These are phyloP conservation scores for Lucifuga dentata DNA, from an alignment of 2,113 vertebrate genomes.

Conservation along the genomic window DNA sequence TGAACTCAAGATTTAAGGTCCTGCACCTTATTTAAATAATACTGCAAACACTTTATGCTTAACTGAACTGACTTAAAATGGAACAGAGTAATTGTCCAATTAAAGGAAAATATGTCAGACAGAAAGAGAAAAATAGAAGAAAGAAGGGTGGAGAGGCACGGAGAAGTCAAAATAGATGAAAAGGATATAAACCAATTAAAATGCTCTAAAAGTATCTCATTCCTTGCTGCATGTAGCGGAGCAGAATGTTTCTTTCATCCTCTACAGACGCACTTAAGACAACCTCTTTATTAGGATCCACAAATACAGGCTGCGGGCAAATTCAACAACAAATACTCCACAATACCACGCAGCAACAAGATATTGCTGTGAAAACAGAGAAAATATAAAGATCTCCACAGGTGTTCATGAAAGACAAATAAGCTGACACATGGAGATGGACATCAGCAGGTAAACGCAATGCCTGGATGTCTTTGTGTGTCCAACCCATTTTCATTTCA, in stretches of 20 bases:
- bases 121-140: constrained; percentile 26
- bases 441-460: no score
- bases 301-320: constrained; percentile 20
- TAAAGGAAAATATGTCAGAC: constrained; percentile 70
- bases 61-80: constrained; percentile 45
- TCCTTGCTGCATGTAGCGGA: constrained; percentile 21
- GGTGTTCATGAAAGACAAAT: no score
- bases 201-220: constrained; percentile 46
- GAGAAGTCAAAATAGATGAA: constrained; percentile 56
- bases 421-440: no score
- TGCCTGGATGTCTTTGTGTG: no score
- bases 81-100: constrained; percentile 71
- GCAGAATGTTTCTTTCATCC: constrained; percentile 65
- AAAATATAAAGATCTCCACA: no score
- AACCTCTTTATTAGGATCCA: constrained; percentile 43
- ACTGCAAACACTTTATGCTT: constrained; percentile 63
- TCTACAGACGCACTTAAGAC: constrained; percentile 30
- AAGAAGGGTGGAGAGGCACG: constrained; percentile 42
- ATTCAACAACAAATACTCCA: constrained; percentile 34
- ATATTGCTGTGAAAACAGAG: no score
- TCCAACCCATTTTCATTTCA: no score
- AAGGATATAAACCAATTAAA: constrained; percentile 77
- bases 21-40: constrained; percentile 60
- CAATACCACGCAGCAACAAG: no score
- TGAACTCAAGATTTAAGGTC: constrained; percentile 41